Evolutionary conservation across 1,140 invertebrate genomes (phyloP).

Genomic region (Drosophila watanabei): DNA sequence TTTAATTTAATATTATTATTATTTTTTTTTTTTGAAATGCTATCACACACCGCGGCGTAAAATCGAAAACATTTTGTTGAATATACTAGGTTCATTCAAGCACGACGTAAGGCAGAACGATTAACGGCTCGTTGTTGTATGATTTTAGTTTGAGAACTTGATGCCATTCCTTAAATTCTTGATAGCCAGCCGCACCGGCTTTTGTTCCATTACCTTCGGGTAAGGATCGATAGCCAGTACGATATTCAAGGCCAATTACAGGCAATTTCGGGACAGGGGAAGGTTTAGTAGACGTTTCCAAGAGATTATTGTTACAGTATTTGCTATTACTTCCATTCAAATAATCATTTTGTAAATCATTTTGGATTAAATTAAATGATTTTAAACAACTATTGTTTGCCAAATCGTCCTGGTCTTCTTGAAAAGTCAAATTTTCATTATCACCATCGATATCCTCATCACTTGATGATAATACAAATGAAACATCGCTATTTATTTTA

Average conservation of each 20-base stretch:
- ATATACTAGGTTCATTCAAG: conserved; percentile 88
- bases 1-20: too few species aligned
- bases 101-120: conserved; percentile 96
- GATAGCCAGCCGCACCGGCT: conserved; percentile 12
- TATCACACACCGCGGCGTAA: conserved; percentile 14
- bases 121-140: conserved; percentile 90
- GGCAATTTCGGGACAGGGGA: not conserved
- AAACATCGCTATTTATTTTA: conserved; percentile 14
- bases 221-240: conserved; percentile 55
- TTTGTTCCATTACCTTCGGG: conserved; percentile 6
- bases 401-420: conserved; percentile 21
- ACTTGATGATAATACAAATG: conserved; percentile 24
- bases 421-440: not conserved
- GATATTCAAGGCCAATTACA: conserved; percentile 43
- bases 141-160: conserved; percentile 90
- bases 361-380: conserved; percentile 71
- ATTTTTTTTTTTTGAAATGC: conserved; percentile 27
- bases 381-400: conserved; percentile 68
- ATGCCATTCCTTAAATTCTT: conserved; percentile 92
- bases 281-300: conserved; percentile 14
- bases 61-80: conserved; percentile 8
- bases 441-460: conserved; percentile 18
- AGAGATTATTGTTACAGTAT: conserved; percentile 63
- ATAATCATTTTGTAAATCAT: conserved; percentile 40
- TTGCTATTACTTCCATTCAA: conserved; percentile 58